phyloP scores from a whole-genome alignment of 2,888 invertebrate genomes.

The Standfussiana lucernea region DNA sequence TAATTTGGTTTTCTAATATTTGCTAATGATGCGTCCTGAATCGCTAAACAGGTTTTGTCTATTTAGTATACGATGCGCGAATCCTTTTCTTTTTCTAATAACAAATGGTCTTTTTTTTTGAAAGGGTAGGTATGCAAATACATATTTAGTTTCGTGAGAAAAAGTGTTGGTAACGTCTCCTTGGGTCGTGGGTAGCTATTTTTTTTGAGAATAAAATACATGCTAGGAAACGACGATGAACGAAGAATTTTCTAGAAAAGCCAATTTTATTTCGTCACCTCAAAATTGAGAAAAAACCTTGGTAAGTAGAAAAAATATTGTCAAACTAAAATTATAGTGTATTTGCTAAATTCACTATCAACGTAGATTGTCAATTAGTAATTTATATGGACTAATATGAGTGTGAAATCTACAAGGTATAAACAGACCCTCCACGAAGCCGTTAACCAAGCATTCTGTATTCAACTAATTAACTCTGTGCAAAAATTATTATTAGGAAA shows the following conservation, averaged over 20 bases:
- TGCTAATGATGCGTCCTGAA: slow-evolving; percentile 86
- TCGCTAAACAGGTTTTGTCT: slow-evolving; percentile 89
- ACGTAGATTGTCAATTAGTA: too few relatives aligned
- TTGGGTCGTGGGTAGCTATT: slow-evolving; percentile 40
- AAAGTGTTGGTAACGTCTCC: slow-evolving; percentile 65
- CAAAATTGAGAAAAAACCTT: not conserved
- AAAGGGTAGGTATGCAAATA: slow-evolving; percentile 78
- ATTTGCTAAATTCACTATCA: too few relatives aligned
- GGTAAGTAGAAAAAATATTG: too few relatives aligned
- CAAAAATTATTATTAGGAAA: too few relatives aligned
- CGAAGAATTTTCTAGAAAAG: not conserved
- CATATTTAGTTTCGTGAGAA: slow-evolving; percentile 80
- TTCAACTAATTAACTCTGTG: too few relatives aligned
- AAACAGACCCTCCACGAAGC: too few relatives aligned
- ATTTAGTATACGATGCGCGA: slow-evolving; percentile 83
- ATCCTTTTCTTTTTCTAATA: slow-evolving; percentile 72
- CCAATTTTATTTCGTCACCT: not conserved
- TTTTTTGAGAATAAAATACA: slow-evolving; percentile 24
- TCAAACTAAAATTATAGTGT: too few relatives aligned
- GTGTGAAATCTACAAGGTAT: too few relatives aligned
- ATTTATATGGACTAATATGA: too few relatives aligned
- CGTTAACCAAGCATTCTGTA: too few relatives aligned
- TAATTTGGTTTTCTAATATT: slow-evolving; percentile 57
- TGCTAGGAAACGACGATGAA: fast-evolving
- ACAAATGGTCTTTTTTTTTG: slow-evolving; percentile 79